Evolutionary conservation across 2,888 invertebrate genomes (phyloP).

Genomic region (Lasioglossum leucozonium): DNA sequence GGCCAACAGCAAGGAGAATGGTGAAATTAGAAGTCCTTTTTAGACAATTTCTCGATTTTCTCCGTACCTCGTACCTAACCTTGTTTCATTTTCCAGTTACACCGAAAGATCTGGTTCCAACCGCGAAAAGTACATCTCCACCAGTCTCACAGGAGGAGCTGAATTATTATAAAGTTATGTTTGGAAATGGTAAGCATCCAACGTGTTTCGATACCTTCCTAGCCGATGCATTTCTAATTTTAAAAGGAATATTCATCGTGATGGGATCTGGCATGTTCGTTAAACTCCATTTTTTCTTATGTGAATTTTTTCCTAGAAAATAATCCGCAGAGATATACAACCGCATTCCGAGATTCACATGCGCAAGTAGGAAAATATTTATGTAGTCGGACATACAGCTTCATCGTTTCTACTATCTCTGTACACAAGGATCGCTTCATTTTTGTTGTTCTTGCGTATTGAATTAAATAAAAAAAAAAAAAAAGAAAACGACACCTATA

Average conservation of each 20-base stretch:
- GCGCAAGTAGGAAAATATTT: background rate
- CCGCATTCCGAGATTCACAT: background rate
- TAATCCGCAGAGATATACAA: background rate
- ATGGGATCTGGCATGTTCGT: background rate
- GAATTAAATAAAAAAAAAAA: background rate
- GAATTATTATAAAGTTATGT: constrained; percentile 78
- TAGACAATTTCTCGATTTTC: background rate
- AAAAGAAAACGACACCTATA: background rate
- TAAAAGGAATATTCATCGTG: background rate
- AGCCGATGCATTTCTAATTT: background rate
- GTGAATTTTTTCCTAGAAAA: background rate
- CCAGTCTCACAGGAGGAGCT: constrained; percentile 75
- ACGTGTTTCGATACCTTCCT: constrained; percentile 16
- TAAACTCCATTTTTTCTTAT: background rate
- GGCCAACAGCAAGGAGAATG: constrained; percentile 75
- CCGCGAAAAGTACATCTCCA: constrained; percentile 22
- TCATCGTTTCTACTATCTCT: background rate
- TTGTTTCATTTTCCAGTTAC: constrained; percentile 69
- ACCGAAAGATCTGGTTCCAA: constrained; percentile 52
- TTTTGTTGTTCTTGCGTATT: background rate
- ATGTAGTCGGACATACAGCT: background rate
- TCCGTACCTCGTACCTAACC: constrained; percentile 56
- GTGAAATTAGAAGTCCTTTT: constrained; percentile 63
- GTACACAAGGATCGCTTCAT: background rate
- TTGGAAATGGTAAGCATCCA: constrained; percentile 75